A percentile compares a stretch with the other conserved stretches of the same genome.
These are phyloP conservation scores for Andinoacara biseriatus DNA, from an alignment of 2,113 vertebrate genomes.

Conservation along the genomic window DNA sequence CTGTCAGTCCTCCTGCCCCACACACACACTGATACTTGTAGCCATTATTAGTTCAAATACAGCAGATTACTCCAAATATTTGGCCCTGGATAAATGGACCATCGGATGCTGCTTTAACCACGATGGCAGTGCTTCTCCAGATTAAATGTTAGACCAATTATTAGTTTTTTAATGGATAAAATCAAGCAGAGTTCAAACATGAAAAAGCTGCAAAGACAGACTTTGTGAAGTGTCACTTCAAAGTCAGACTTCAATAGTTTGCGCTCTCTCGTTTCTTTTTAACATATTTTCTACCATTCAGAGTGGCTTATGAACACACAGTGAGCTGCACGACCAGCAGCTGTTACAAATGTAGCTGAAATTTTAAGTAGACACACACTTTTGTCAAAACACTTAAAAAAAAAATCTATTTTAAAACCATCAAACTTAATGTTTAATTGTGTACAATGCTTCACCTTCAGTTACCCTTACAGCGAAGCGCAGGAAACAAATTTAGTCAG, in stretches of 20 bases:
- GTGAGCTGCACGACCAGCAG: background rate
- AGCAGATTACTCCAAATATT: fast-evolving
- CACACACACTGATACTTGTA: background rate
- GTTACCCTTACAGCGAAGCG: background rate
- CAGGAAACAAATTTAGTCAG: background rate
- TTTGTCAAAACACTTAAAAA: background rate
- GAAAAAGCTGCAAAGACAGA: background rate
- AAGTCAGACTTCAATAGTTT: slow-evolving; percentile 10
- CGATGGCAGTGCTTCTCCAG: background rate
- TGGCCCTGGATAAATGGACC: background rate
- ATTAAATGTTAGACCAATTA: background rate
- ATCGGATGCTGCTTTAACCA: fast-evolving
- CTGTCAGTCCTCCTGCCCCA: too few relatives aligned
- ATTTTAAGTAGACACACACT: background rate
- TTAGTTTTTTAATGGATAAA: background rate
- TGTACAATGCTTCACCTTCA: background rate
- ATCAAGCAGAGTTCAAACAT: background rate
- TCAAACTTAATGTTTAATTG: background rate
- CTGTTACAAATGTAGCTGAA: slow-evolving; percentile 5
- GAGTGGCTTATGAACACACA: slow-evolving; percentile 8
- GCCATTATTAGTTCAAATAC: background rate
- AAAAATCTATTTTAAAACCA: background rate
- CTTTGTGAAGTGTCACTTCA: background rate
- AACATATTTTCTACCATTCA: slow-evolving; percentile 18
- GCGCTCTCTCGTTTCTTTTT: slow-evolving; percentile 4